phyloP scores from a whole-genome alignment of 2,888 invertebrate genomes.

The Fragum fragum region DNA sequence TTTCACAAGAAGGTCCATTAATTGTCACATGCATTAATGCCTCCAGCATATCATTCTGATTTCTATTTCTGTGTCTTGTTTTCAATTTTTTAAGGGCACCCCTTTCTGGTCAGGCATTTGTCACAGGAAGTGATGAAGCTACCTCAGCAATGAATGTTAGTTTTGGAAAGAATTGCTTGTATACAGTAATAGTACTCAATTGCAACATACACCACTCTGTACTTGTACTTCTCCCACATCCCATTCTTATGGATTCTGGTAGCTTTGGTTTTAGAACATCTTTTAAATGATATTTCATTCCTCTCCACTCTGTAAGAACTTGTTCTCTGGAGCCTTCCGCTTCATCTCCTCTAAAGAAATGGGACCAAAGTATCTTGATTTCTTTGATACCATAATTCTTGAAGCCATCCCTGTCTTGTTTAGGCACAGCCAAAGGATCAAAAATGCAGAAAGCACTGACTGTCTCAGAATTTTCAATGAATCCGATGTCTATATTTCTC shows the following conservation, averaged over 20 bases:
- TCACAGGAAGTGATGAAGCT: constrained; percentile 57
- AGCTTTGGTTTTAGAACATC: constrained; percentile 36
- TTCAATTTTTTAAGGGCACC: constrained; percentile 62
- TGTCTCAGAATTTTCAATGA: constrained; percentile 29
- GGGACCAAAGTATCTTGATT: constrained; percentile 23
- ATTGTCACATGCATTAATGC: constrained; percentile 14
- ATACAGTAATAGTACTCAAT: constrained; percentile 13
- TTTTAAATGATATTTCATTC: constrained; percentile 48
- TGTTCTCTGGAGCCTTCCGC: background rate
- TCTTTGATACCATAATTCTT: constrained; percentile 33
- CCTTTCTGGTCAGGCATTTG: constrained; percentile 68
- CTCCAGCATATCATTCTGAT: constrained; percentile 18
- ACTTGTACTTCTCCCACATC: background rate
- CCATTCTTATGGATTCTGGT: background rate
- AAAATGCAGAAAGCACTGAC: constrained; percentile 40
- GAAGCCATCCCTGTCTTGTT: constrained; percentile 2
- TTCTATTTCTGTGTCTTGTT: constrained; percentile 45
- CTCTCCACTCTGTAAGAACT: constrained; percentile 40
- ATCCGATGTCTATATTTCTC: constrained; percentile 38
- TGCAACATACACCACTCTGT: constrained; percentile 44
- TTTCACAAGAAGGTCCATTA: constrained; percentile 18
- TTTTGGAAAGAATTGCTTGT: constrained; percentile 30
- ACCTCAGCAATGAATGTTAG: constrained; percentile 47
- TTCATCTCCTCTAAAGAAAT: constrained; percentile 35
- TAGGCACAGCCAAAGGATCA: constrained; percentile 43